phyloP scores from a whole-genome alignment of 2,113 vertebrate genomes.

The Sorex araneus region DNA sequence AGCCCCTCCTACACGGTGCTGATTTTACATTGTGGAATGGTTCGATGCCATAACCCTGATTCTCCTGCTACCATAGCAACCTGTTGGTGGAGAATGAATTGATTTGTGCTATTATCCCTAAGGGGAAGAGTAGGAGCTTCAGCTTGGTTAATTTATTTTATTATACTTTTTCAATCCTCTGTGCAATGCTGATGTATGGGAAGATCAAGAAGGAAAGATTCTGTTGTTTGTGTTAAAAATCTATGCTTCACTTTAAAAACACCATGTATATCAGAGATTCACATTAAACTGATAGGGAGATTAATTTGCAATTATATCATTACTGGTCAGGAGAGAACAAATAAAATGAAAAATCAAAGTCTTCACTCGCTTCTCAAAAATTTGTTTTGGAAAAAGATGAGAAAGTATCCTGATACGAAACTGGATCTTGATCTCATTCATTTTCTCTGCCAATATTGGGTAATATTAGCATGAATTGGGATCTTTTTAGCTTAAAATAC shows the following conservation, averaged over 20 bases:
- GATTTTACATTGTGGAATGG: conserved; percentile 14
- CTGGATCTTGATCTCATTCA: conserved; percentile 21
- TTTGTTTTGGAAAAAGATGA: not conserved
- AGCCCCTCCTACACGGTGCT: fast-evolving
- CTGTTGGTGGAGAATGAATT: conserved; percentile 78
- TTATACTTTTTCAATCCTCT: not conserved
- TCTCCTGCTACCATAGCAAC: conserved; percentile 84
- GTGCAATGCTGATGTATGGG: not conserved
- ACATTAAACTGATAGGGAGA: not conserved
- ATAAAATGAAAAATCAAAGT: conserved; percentile 3
- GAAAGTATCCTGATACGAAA: conserved; percentile 29
- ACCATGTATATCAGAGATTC: not conserved
- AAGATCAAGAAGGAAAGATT: not conserved
- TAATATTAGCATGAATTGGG: conserved; percentile 54
- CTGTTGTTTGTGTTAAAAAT: conserved; percentile 34
- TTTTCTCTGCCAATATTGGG: not conserved
- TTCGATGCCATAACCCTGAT: conserved; percentile 28
- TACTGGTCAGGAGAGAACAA: not conserved
- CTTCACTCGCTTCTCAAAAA: conserved; percentile 36
- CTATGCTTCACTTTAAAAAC: conserved; percentile 12
- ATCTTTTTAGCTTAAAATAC: conserved; percentile 71
- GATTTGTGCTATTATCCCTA: conserved; percentile 70
- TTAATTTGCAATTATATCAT: conserved; percentile 28
- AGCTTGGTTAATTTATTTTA: conserved; percentile 2
- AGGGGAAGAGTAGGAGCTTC: not conserved